These are phyloP conservation scores for Athetis lepigone DNA, from an alignment of 2,888 invertebrate genomes.

Conservation along the genomic window DNA sequence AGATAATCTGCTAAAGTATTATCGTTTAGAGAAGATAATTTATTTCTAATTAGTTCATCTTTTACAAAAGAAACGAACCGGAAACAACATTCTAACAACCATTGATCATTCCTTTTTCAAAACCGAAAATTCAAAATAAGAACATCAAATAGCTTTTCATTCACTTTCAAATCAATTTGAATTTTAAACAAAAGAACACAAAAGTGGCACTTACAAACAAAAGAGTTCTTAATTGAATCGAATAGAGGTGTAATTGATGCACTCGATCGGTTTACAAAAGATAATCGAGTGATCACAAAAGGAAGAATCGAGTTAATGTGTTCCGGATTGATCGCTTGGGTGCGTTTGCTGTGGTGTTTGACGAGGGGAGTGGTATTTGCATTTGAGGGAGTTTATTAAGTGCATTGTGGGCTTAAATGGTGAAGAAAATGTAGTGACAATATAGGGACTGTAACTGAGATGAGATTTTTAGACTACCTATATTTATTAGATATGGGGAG, in stretches of 20 bases:
- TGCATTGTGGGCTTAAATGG: conserved; percentile 9
- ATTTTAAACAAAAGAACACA: conserved; percentile 53
- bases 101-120: conserved; percentile 27
- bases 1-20: neutral
- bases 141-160: conserved; percentile 38
- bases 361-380: conserved; percentile 59
- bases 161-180: conserved; percentile 45
- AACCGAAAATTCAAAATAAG: conserved; percentile 30
- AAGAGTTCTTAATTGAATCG: conserved; percentile 66
- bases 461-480: too few species aligned
- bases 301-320: conserved; percentile 61
- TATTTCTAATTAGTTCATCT: conserved; percentile 7
- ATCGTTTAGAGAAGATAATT: neutral
- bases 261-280: conserved; percentile 59
- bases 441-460: too few species aligned
- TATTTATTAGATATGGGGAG: too few species aligned
- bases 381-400: conserved; percentile 46
- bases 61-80: conserved; percentile 16
- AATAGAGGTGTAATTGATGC: conserved; percentile 53
- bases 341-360: conserved; percentile 51
- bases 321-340: conserved; percentile 59
- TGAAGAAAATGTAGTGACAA: too few species aligned
- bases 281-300: conserved; percentile 60
- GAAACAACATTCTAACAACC: conserved; percentile 26
- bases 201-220: conserved; percentile 64